Evolutionary conservation across 2,888 invertebrate genomes (phyloP), one percentile per base, ranked within the genome.

Genomic region (Macaria notata): DNA sequence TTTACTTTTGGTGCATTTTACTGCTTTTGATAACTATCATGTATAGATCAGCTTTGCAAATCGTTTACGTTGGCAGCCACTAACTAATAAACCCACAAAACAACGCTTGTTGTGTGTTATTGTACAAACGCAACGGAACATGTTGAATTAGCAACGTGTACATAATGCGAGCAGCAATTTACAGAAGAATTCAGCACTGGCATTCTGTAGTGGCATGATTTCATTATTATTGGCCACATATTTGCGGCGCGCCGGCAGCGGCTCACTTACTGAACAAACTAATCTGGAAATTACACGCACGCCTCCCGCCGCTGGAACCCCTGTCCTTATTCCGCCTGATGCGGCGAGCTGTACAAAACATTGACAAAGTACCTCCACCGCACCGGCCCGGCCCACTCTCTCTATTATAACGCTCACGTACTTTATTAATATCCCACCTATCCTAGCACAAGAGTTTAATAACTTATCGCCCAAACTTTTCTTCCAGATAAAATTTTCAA

Each of bases 221-320:
- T 63, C 71, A 73, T 76, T 79, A 80, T 81, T 84, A 86, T 87
- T 83, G 79, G 76, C 78, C 78, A 78, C 84, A 86, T 86, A 86
- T 86, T 88, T 88, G 83, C 77, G 79, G 79, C 73, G 62, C 64
- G 69, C 70, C 72, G 71, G 68, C 74, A 73, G 63, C 72, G 68
- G 74, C 79, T 80, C 78, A 81, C 79, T 80, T 81, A 74, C 86
- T 85, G 81, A 86, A 84, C 86, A 89, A 89, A 89, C 89, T 89
- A 89, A 89, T 90, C 87, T 87, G 87, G 81, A 88, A 89, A 89
- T 89, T 85, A 89, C 84, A 84, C 83, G 79, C 77, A 63, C 61
- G 62, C 72, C 65, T 38, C 53, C 66, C 64, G 3, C 33, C 33
- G 33, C 33, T 54, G 55, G 63, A 63, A 53, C 54, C 59, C 56